phyloP scores from a whole-genome alignment of 2,888 invertebrate species.

The Noctua fimbriata region DNA sequence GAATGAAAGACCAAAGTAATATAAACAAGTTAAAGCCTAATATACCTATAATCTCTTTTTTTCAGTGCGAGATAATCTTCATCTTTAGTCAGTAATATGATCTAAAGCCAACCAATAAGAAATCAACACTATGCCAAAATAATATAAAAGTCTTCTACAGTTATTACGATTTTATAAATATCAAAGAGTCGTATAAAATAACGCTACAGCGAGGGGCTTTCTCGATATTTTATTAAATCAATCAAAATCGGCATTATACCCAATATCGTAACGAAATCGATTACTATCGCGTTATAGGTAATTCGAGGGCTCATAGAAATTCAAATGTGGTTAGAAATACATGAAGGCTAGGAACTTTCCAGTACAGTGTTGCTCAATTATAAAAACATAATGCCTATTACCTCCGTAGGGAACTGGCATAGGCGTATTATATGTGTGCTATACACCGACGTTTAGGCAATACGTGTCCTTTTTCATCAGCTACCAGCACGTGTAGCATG shows the following conservation, averaged over 20 bases:
- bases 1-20: neutral
- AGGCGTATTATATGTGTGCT: neutral
- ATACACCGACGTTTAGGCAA: neutral
- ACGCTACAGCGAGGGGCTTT: neutral
- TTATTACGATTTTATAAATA: conserved; percentile 24
- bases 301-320: conserved; percentile 47
- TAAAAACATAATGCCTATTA: neutral
- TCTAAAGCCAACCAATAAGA: neutral
- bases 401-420: neutral
- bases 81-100: neutral
- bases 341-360: conserved; percentile 11
- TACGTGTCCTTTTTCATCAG: neutral
- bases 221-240: conserved; percentile 47
- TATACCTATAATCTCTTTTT: neutral
- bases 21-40: no score
- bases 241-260: conserved; percentile 32
- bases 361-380: conserved; percentile 3
- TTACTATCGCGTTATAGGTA: conserved; percentile 38
- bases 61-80: neutral
- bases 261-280: conserved; percentile 41
- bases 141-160: neutral
- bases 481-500: neutral
- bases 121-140: neutral
- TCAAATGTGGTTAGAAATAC: conserved; percentile 41
- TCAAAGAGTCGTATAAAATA: conserved; percentile 29